These are phyloP conservation scores for Xiphophorus couchianus DNA, from an alignment of 2,113 vertebrate species.

Conservation along the genomic window DNA sequence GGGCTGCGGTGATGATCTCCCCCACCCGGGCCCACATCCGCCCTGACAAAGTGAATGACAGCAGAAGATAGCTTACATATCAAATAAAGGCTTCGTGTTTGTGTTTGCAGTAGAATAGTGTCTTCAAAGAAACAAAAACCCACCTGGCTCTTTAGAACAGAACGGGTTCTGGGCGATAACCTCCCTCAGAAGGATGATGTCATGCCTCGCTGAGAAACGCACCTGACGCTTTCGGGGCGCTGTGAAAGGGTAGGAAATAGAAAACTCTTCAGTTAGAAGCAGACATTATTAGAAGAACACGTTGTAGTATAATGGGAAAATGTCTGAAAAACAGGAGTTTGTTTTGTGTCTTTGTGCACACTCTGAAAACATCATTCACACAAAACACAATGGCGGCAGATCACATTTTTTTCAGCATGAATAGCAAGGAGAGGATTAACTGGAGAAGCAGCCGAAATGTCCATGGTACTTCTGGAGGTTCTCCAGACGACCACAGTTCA, in stretches of 20 bases:
- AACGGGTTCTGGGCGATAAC: slow-evolving; percentile 83
- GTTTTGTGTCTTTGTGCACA: no score
- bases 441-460: no score
- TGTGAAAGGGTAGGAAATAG: slow-evolving; percentile 66
- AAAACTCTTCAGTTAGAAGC: slow-evolving; percentile 59
- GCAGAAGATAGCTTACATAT: background rate
- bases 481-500: no score
- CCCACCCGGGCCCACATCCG: slow-evolving; percentile 80
- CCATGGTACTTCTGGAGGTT: no score
- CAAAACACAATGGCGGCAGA: no score
- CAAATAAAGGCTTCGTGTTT: background rate
- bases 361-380: no score
- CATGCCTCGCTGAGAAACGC: slow-evolving; percentile 81
- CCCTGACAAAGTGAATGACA: slow-evolving; percentile 33
- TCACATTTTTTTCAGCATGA: no score
- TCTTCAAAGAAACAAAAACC: background rate
- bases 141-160: slow-evolving; percentile 78
- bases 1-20: slow-evolving; percentile 77
- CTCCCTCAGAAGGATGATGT: slow-evolving; percentile 82
- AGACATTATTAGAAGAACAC: background rate
- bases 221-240: slow-evolving; percentile 80
- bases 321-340: background rate
- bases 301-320: background rate
- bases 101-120: background rate
- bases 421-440: no score